Base-by-base conservation (phyloP, 2,888 invertebrate genomes). In the Endotricha flammealis region DNA sequence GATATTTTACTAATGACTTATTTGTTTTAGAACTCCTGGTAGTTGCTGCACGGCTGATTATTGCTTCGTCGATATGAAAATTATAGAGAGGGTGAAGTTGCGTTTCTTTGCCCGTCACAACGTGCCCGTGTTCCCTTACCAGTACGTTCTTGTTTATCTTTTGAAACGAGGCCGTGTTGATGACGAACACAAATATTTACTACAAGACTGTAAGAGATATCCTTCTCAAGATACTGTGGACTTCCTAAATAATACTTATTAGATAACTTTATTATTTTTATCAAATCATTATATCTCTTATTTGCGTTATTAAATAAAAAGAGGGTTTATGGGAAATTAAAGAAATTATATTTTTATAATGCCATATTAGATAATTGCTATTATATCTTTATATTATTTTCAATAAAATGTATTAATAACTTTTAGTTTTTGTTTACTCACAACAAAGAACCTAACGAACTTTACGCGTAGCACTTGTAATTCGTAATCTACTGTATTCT, bases 31-130 rank as follows among this genome's bases (percentile, higher is more conserved):
- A 29, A 85, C 85, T 0, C 86, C 85, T 0, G 86, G 85, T 12
- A 85, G 83, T 44, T 86, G 86, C 43, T 85, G 85, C 50, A 65
- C 78, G 0, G 86, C 83, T 0, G 83, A 85, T 46, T 85, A 85
- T 44, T 85, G 85, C 47, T 86, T 86, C 44, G 86, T 85, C 1
- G 86, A 86, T 47, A 82, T 86, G 82, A 85, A 83, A 46, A 74
- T 85, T 16, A 85, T 86, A 32, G 83, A 86, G 50, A 54, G 82
- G 30, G 79, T 85, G 3, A 85, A 83, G 41, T 63, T 86, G 5
- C 63, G 75, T 1, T 86, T 86, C 50, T 86, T 86, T 51, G 74
- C 81, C 9, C 78, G 78, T 8, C 85, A 85, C 56, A 75, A 82
- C 38, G 85, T 86, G 2, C 86, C 86, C 0, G 85, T 86, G 1